Evolutionary conservation across 2,888 invertebrate species (phyloP), one percentile per base, ranked within the genome.

Genomic region (Ernsta delagoae): DNA sequence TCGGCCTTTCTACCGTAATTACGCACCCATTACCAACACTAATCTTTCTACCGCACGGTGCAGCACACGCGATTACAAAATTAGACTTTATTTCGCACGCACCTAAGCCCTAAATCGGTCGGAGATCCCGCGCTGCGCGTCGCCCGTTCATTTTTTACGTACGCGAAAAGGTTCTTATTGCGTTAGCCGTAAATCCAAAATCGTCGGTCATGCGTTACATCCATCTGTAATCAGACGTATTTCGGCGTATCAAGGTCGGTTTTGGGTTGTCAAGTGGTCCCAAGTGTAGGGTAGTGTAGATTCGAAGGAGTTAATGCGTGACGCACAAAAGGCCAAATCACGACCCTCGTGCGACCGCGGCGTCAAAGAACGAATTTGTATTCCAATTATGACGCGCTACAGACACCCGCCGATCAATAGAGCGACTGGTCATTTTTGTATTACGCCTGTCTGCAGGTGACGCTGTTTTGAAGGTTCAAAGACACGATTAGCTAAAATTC

Each of bases 321-420:
- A 82, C 85, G 86, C 90, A 93, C 92, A 93, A 93, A 92, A 91
- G 92, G 85, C 90, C 87, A 92, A 92, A 92, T 92, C 92, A 92
- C 90, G 88, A 88, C 87, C 87, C 88, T 88, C 78, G 77, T 78
- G 75, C 74, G 77, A 87, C 83, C 84, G 80, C 78, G 82, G 83
- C 87, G 88, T 88, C 91, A 90, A 90, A 91, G 88, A 88, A 88
- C 84, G 86, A 91, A 92, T 92, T 92, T 92, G 92, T 92, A 92
- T 90, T 92, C 89, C 91, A 92, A 93, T 93, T 93, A 92, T 89
- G 87, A 90, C 87, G 83, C 75, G 71, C 70, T 73, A 77, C 76
- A 79, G 79, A 79, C 77, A 77, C 75, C 75, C 75, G 75, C 71
- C 78, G 81, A 83, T 83, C 82, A 78, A 81, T 82, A 80, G 72